phyloP scores from a whole-genome alignment of 64 coral and sea anemone genomes.

The Platygyra sinensis region DNA sequence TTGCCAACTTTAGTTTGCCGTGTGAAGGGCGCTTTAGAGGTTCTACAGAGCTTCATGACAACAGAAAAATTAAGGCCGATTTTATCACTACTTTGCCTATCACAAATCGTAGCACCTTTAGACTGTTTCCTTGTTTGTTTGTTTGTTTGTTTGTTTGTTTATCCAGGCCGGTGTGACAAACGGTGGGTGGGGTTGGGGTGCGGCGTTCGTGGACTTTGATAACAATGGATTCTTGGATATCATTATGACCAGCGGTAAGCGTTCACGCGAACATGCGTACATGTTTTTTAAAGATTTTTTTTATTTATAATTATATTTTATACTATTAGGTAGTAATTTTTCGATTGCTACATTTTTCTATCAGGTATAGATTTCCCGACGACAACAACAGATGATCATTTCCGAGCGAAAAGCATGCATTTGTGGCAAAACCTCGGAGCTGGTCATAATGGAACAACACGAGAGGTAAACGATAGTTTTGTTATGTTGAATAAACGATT shows the following conservation, averaged over 20 bases:
- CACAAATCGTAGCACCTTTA: no score
- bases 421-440: conserved; percentile 83
- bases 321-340: neutral
- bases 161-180: conserved; percentile 72
- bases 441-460: conserved; percentile 69
- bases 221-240: conserved; percentile 84
- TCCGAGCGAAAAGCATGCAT: conserved; percentile 65
- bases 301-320: neutral
- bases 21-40: no score
- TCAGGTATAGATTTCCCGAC: conserved; percentile 89
- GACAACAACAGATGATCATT: conserved; percentile 83
- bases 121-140: neutral
- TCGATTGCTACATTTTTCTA: neutral
- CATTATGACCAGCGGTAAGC: conserved; percentile 86
- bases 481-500: neutral
- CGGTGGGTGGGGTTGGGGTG: conserved; percentile 94
- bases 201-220: conserved; percentile 86
- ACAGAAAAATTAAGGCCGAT: no score
- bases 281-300: neutral
- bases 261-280: neutral
- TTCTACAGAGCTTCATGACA: no score
- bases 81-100: no score
- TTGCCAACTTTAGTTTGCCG: no score
- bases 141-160: neutral
- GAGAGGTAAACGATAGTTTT: conserved; percentile 49